A percentile compares a stretch with the other conserved stretches of the same genome.
phyloP scores from a whole-genome alignment of 1,140 invertebrate species.

The Drosophila pseudoananassae region DNA sequence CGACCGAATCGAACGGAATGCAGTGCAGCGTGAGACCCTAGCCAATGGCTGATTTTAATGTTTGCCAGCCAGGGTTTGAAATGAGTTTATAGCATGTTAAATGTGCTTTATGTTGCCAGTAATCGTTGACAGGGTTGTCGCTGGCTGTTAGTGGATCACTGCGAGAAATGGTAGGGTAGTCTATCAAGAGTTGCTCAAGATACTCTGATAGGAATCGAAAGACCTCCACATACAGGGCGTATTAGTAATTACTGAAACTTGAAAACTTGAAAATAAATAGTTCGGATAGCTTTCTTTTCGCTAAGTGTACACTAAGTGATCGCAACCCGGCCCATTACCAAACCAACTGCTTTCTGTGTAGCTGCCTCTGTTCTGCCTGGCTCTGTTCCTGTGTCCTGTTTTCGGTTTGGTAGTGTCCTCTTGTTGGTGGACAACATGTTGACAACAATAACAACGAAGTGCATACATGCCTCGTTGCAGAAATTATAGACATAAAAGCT shows the following conservation, averaged over 20 bases:
- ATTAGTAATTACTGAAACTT: too few species aligned
- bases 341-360: constrained; percentile 24
- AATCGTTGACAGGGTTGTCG: constrained; percentile 49
- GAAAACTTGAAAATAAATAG: background rate
- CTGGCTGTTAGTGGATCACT: constrained; percentile 21
- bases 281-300: background rate
- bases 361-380: constrained; percentile 8
- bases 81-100: constrained; percentile 66
- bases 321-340: constrained; percentile 36
- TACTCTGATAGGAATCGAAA: background rate
- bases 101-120: constrained; percentile 64
- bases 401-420: constrained; percentile 14
- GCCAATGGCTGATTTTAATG: constrained; percentile 46
- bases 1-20: constrained; percentile 11
- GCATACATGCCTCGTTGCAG: constrained; percentile 56
- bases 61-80: constrained; percentile 25
- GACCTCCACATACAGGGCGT: too few species aligned
- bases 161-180: background rate
- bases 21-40: background rate
- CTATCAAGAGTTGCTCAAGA: background rate
- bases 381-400: constrained; percentile 11
- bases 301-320: constrained; percentile 53
- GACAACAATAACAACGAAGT: constrained; percentile 65
- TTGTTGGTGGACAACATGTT: constrained; percentile 74
- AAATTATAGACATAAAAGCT: constrained; percentile 66